A percentile compares a stretch with the other conserved stretches of the same genome.
Evolutionary conservation across 1,140 invertebrate genomes (phyloP).

Genomic region (Maconellicoccus hirsutus): DNA sequence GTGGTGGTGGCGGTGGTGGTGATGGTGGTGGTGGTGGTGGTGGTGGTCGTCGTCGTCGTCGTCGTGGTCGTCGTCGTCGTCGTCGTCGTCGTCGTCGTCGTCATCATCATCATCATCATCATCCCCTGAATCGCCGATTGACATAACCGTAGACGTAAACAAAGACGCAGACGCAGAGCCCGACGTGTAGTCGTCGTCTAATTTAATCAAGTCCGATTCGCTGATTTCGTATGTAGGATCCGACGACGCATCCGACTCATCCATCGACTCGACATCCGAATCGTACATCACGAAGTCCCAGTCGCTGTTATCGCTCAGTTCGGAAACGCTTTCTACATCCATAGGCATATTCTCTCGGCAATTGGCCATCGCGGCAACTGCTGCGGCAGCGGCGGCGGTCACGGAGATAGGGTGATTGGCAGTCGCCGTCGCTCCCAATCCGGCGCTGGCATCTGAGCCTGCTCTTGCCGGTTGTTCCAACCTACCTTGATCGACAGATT

Average conservation of each 20-base stretch:
- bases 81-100: too few species aligned
- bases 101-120: not conserved
- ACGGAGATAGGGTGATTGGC: not conserved
- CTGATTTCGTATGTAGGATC: not conserved
- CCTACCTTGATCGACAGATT: not conserved
- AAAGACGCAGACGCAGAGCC: not conserved
- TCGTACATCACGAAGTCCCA: constrained; percentile 16
- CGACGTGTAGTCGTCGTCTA: not conserved
- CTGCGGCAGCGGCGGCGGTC: not conserved
- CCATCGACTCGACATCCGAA: not conserved
- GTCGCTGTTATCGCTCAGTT: not conserved
- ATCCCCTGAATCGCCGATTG: not conserved
- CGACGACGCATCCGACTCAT: not conserved
- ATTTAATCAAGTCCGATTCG: not conserved
- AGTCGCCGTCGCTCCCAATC: not conserved
- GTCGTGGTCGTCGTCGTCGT: too few species aligned
- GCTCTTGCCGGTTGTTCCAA: not conserved
- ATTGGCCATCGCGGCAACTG: not conserved
- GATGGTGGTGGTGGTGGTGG: too few species aligned
- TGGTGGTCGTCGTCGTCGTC: too few species aligned
- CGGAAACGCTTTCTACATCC: not conserved
- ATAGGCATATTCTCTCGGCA: not conserved
- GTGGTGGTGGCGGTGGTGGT: too few species aligned
- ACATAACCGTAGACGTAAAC: not conserved
- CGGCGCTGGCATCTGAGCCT: not conserved